Conservation (phyloP, 2,888 invertebrate genomes). For the Salpingus planirostris region DNA sequence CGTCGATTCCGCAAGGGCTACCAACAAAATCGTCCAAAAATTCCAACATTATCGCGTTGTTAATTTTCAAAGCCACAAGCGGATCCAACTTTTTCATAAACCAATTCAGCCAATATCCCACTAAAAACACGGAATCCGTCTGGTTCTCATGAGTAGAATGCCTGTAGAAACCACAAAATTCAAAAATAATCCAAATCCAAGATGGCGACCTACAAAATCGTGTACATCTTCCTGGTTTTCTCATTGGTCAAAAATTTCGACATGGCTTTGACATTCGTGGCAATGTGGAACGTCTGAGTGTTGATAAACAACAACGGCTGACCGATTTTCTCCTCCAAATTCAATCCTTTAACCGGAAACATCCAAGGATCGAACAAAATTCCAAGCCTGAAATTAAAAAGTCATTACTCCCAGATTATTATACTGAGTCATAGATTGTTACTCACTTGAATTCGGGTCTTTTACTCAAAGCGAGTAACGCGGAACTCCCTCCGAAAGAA, state of each 20-base stretch:
- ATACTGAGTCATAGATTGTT: no score
- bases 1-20: slow-evolving; percentile 22
- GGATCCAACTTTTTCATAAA: slow-evolving; percentile 43
- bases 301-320: slow-evolving; percentile 50
- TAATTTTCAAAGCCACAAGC: slow-evolving; percentile 36
- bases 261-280: slow-evolving; percentile 45
- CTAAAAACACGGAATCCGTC: slow-evolving; percentile 39
- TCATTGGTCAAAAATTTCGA: slow-evolving; percentile 31
- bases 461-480: slow-evolving; percentile 46
- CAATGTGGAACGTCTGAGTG: slow-evolving; percentile 50
- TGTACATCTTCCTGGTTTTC: slow-evolving; percentile 35
- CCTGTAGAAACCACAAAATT: slow-evolving; percentile 19
- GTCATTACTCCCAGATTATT: no score
- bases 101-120: slow-evolving; percentile 44
- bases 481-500: slow-evolving; percentile 58
- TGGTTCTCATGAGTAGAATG: slow-evolving; percentile 45
- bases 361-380: slow-evolving; percentile 54
- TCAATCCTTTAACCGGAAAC: slow-evolving; percentile 47
- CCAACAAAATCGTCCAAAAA: slow-evolving; percentile 36
- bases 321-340: slow-evolving; percentile 35
- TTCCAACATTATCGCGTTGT: slow-evolving; percentile 39
- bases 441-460: slow-evolving; percentile 47
- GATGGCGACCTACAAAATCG: slow-evolving; percentile 37
- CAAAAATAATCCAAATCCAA: slow-evolving; percentile 3
- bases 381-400: slow-evolving; percentile 36